A percentile compares a stretch with the other conserved stretches of the same genome.
Evolutionary conservation across 35 echinoderm and acorn worm species (phyloP).

Genomic region (Eucidaris tribuloides): DNA sequence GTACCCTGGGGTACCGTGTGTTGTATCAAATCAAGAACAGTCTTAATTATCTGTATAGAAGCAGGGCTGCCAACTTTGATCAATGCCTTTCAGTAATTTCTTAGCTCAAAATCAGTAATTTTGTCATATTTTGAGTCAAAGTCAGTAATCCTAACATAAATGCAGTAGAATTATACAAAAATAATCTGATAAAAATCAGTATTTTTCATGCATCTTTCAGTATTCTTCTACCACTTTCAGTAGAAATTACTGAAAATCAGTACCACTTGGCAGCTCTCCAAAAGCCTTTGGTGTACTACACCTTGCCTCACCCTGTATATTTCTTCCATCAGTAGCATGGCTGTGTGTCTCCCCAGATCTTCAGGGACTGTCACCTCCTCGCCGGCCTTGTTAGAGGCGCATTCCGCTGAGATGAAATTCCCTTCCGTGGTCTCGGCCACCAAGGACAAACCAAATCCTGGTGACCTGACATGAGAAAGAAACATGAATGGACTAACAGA

Average conservation of each 20-base stretch:
- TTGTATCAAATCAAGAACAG: background rate
- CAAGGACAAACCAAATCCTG: constrained; percentile 91
- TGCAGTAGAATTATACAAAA: no score
- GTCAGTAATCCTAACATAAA: no score
- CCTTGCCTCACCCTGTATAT: constrained; percentile 91
- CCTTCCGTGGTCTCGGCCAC: constrained; percentile 95
- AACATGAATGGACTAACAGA: background rate
- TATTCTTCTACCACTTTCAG: no score
- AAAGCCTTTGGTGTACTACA: no score
- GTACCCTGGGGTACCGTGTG: background rate
- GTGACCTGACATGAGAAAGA: constrained; percentile 50
- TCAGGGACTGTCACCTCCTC: constrained; percentile 77
- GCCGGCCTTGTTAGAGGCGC: constrained; percentile 75
- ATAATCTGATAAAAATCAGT: no score
- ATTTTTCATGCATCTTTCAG: no score
- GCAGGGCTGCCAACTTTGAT: background rate
- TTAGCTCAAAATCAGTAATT: no score
- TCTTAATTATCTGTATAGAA: background rate
- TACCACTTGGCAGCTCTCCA: no score
- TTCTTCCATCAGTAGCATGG: constrained; percentile 82
- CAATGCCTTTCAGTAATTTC: no score
- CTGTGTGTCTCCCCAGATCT: constrained; percentile 81
- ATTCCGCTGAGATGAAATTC: constrained; percentile 68
- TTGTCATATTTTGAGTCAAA: no score
- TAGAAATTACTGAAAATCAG: no score